These are phyloP conservation scores for Amiota minor DNA, from an alignment of 2,888 invertebrate species.

Conservation along the genomic window DNA sequence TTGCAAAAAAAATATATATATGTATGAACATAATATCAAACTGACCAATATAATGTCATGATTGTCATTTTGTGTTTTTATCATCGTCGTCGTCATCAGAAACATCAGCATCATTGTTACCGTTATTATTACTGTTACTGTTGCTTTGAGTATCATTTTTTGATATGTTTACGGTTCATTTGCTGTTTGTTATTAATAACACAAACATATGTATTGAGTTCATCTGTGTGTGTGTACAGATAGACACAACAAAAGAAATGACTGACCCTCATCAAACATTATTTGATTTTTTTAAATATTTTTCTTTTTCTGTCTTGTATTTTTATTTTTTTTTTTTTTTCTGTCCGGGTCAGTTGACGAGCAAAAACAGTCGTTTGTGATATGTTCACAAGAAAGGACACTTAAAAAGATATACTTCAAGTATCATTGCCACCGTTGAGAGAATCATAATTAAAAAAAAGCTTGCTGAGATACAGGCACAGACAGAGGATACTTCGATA, in stretches of 20 bases:
- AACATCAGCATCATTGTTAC: no score
- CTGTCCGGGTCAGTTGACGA: no score
- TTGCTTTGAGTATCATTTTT: no score
- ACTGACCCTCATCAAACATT: conserved; percentile 63
- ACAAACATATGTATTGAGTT: conserved; percentile 66
- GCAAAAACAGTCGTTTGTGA: background rate
- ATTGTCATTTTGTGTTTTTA: conserved; percentile 41
- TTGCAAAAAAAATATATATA: background rate
- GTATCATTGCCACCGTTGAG: conserved; percentile 25
- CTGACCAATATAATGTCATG: conserved; percentile 42
- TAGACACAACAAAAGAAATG: conserved; percentile 42
- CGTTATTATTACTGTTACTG: no score
- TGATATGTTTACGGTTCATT: conserved; percentile 57
- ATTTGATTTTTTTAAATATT: conserved; percentile 29
- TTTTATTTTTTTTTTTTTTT: no score
- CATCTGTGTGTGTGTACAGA: conserved; percentile 46
- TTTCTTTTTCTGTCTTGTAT: conserved; percentile 43
- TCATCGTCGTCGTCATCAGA: no score
- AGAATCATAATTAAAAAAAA: conserved; percentile 58
- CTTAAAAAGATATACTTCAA: background rate
- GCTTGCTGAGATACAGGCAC: background rate
- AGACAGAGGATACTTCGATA: background rate
- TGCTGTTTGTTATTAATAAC: conserved; percentile 61
- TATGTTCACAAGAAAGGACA: background rate
- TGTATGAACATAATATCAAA: background rate